phyloP scores from a whole-genome alignment of 2,113 vertebrate genomes.

The Dryoscopus gambensis region DNA sequence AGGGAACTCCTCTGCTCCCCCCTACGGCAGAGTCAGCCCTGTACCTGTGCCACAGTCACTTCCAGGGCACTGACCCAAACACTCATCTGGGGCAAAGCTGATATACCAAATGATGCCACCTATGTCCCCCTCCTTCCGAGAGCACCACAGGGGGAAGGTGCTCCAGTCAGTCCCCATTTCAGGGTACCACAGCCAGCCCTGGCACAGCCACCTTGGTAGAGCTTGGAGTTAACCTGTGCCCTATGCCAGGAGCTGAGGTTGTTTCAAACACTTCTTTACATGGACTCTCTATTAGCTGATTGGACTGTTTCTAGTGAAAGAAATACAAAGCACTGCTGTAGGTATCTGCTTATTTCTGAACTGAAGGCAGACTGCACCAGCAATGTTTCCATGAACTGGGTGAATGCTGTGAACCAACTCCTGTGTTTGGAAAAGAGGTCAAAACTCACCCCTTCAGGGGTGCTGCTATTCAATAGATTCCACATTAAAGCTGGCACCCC shows the following conservation, averaged over 20 bases:
- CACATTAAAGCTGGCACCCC: background rate
- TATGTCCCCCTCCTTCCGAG: fast-evolving
- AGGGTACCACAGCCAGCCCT: background rate
- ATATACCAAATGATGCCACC: background rate
- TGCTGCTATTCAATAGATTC: background rate
- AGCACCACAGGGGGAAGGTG: background rate
- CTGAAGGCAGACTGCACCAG: background rate
- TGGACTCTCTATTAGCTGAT: background rate
- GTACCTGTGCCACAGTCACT: background rate
- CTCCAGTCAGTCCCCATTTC: background rate
- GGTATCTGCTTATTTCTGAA: background rate
- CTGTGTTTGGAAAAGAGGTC: background rate
- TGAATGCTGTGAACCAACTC: background rate
- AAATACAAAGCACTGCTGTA: background rate
- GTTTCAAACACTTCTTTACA: background rate
- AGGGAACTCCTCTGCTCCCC: background rate
- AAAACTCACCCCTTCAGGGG: background rate
- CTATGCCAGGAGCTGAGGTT: background rate
- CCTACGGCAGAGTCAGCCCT: background rate
- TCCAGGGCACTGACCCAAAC: background rate
- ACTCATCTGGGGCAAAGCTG: background rate
- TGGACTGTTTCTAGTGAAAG: background rate
- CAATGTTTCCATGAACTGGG: background rate
- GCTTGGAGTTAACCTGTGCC: background rate
- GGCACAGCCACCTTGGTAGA: background rate